Base-by-base conservation (phyloP, 2,888 invertebrate species). In the Cheilosia vulpina region DNA sequence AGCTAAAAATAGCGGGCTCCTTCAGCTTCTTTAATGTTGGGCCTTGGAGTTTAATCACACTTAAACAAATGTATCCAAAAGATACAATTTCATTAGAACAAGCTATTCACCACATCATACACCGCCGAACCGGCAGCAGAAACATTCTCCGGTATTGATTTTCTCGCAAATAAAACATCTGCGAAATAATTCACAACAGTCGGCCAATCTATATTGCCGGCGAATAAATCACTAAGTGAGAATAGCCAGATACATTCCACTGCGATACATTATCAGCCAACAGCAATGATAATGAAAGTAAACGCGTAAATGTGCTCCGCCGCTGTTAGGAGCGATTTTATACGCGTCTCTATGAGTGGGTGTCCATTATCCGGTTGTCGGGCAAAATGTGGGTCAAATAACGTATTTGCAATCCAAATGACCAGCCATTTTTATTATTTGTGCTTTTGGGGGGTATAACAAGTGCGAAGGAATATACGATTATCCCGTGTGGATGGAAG, bases 291-390 rank as follows among this genome's bases (percentile, higher is more conserved):
- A 68, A 76, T 60, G 47, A 75, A 58, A 77, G 55, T 69, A 43
- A 62, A 80, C 21, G 58, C 47, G 43, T 60, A 68, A 80, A 75
- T 75, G 80, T 50, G 66, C 66, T 38, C 66, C 41, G 75, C 41
- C 53, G 53, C 45, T 52, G 53, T 68, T 68, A 50, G 68, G 31
- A 66, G 41, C 15, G 53, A 47, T 75, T 75, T 80, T 50, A 62
- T 75, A 68, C 57, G 53, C 53, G 53, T 62, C 19, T 43, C 41
- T 43, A 43, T 19, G 19, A 15, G 24, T 50, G 34, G 34, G 15
- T 58, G 21, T 31, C 21, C 19, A 3, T 24, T 45, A 45, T 7
- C 38, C 38, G 7, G 17, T 15, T 6, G 3, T 50, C 50, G 3
- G 9, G n/a, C 5, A 5, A 27, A 27, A 53, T 53, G 6, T 66